Evolutionary conservation across 1,140 invertebrate species (phyloP), one percentile per base, ranked within the genome.

Genomic region (Pseudomyrmex dendroicus): DNA sequence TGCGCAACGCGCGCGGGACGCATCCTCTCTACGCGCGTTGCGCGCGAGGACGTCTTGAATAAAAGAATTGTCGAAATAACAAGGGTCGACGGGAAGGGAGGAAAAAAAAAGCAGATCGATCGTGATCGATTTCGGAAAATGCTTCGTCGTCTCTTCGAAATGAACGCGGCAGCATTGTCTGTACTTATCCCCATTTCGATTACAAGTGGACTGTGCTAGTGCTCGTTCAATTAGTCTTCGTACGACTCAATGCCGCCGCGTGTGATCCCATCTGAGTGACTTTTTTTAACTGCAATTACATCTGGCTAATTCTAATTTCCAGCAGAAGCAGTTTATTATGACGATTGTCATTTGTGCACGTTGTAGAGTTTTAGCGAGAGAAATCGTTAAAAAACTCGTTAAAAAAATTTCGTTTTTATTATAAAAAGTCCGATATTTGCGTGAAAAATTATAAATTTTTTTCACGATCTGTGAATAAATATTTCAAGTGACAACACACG

Each of bases 151-250:
- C 13, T 5, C 35, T 63, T 5, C 15, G 59, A 74, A 35, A 17
- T 64, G 25, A 52, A 54, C 10, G 46, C 10, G 61, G 10, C 35
- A 12, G 10, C 35, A 25, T 35, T 22, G 10, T 35, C 46, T 76
- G 12, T 9, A 13, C 48, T 74, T 73, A 52, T 20, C 20, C 44
- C 22, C 15, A 15, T 74, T 63, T 52, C 76, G 63, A 86, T 86
- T 86, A 83, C 59, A 83, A 68, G 54, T 59, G 48, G 66, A 56
- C 20, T 9, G 20, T 61, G 25, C 52, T 63, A 50, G 52, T 72
- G 59, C 25, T 73, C 64, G 57, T 83, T 66, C 80, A 46, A 83
- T 86, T 63, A 61, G 68, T 70, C 70, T 84, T 4, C 15, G 3
- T 52, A 17, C 54, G 50, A 85, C 70, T 85, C 63, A 76, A 85